These are phyloP conservation scores for Idaea aversata DNA, from an alignment of 2,888 invertebrate species.

Conservation along the genomic window DNA sequence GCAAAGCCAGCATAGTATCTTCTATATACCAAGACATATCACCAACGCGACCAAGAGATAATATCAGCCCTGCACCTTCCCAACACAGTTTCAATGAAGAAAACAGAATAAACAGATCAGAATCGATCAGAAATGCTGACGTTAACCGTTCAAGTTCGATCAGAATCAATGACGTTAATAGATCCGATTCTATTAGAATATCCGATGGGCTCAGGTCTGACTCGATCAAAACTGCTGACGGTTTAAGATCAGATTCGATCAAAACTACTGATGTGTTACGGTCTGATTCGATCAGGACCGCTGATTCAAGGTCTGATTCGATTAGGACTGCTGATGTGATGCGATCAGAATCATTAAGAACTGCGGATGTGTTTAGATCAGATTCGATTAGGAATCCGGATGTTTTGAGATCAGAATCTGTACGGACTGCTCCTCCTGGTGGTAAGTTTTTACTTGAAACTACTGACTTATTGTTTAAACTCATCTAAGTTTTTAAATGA, in stretches of 20 bases:
- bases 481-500: neutral
- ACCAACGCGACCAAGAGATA: constrained; percentile 60
- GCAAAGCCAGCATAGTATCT: constrained; percentile 74
- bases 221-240: constrained; percentile 49
- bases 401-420: constrained; percentile 27
- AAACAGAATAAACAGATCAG: constrained; percentile 55
- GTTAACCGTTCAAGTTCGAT: constrained; percentile 10
- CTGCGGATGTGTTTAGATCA: constrained; percentile 16
- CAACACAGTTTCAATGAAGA: constrained; percentile 67
- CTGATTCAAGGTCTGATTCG: constrained; percentile 19
- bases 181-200: constrained; percentile 28
- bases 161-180: constrained; percentile 8
- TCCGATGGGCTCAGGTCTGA: constrained; percentile 51
- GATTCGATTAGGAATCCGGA: constrained; percentile 21
- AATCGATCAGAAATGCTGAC: constrained; percentile 51
- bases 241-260: constrained; percentile 60
- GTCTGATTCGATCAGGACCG: constrained; percentile 27
- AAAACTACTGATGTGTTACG: constrained; percentile 36
- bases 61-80: constrained; percentile 68
- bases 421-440: constrained; percentile 31
- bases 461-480: neutral
- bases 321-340: constrained; percentile 11
- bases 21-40: constrained; percentile 68
- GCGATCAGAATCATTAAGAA: constrained; percentile 1
- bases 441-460: constrained; percentile 21